Evolutionary conservation across 2,888 invertebrate genomes (phyloP), one percentile per base, ranked within the genome.

Genomic region (Himalopsyche anomala): DNA sequence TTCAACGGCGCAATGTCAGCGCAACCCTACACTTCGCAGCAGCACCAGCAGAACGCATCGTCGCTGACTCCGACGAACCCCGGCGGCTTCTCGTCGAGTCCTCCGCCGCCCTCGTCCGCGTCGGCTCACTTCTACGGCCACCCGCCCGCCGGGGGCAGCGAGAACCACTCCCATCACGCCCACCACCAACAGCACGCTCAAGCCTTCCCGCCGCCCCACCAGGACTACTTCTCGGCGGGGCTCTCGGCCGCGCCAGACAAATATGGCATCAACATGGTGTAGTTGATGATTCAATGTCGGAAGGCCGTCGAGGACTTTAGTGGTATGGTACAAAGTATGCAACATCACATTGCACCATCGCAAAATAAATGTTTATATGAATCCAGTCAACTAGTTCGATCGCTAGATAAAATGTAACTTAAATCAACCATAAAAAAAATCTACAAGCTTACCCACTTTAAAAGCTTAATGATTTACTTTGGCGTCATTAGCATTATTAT

Each of bases 261-360:
- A 87, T 93, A 93, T 89, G 93, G 93, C 85, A 93, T 93, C 81
- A 93, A 93, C 90, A 93, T 93, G 93, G 93, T 93, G 90, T 93
- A 93, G 92, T 92, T 19, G 62, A 62, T 9, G 62, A 6, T 62
- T 19, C 11, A 8, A 11, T 15, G 11, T 4, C 62, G 19, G 15
- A 15, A 3, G 15, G 3, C 15, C 51, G 51, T 51, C 51, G 51
- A 12, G 15, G 51, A 15, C 51, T 51, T 15, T 15, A 15, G 15
- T 15, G 51, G 51, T 51, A 15, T 15, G 15, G 51, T 51, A 51
- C 51, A 51, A 51, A 51, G 5, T 15, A 15, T 15, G 51, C 6
- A 45, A 9, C 8, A 45, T 45, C 51, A 15, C 15, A 51, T 51
- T 15, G 51, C 51, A 51, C 51, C 45, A 5, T 15, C 4, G 15